Conservation (phyloP, 2,888 invertebrate species). For the Tenthredo notha region DNA sequence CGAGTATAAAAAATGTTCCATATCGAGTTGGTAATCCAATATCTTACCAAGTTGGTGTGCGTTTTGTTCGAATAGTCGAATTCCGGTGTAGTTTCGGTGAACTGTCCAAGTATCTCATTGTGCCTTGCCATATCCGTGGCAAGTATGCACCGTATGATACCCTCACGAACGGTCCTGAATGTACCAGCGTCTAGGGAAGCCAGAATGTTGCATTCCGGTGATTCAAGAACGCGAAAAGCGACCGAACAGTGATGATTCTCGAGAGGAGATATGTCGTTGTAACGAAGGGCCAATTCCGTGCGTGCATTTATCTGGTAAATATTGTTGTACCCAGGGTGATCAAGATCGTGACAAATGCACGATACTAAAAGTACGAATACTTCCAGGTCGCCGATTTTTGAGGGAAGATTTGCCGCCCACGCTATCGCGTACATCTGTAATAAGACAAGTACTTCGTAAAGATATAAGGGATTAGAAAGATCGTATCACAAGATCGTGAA, state of each 20-base stretch:
- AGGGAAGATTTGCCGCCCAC: conserved; percentile 86
- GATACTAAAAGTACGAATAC: conserved; percentile 88
- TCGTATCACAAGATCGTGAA: background rate
- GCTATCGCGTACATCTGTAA: conserved; percentile 90
- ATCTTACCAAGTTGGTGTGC: conserved; percentile 86
- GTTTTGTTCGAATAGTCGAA: conserved; percentile 86
- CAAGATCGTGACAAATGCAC: conserved; percentile 90
- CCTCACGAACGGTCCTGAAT: conserved; percentile 86
- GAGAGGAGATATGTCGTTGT: conserved; percentile 92
- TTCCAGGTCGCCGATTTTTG: conserved; percentile 87
- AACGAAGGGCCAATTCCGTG: conserved; percentile 90
- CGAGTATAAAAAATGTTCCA: background rate
- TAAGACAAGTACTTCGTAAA: background rate
- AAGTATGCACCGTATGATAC: conserved; percentile 88
- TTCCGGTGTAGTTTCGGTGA: conserved; percentile 83
- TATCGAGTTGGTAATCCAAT: background rate
- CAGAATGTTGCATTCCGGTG: conserved; percentile 90
- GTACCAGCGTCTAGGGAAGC: conserved; percentile 83
- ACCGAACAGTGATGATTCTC: conserved; percentile 94
- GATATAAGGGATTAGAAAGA: background rate
- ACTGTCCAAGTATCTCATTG: conserved; percentile 88
- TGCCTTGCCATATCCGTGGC: conserved; percentile 91
- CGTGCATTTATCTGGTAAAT: conserved; percentile 91
- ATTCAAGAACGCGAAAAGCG: conserved; percentile 89
- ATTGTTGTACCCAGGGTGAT: conserved; percentile 89